Evolutionary conservation across 2,113 vertebrate genomes (phyloP).

Genomic region (Eulemur rufifrons): DNA sequence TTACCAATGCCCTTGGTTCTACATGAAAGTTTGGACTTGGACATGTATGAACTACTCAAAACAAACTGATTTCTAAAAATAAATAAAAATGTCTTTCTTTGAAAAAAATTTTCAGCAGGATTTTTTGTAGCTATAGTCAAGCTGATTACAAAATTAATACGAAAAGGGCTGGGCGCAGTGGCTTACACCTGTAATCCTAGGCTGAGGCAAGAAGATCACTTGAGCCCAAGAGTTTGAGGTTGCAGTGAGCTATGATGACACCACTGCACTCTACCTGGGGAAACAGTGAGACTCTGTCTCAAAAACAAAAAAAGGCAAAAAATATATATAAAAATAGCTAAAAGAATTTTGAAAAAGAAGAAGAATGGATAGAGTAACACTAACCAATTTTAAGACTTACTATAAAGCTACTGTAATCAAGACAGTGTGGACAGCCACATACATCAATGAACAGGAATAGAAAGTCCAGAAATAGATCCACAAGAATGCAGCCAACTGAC

Average conservation of each 20-base stretch:
- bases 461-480: background rate
- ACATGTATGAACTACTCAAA: background rate
- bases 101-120: background rate
- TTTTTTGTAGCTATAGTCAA: background rate
- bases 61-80: background rate
- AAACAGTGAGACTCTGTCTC: background rate
- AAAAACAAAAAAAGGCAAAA: background rate
- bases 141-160: background rate
- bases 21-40: background rate
- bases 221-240: too few species aligned
- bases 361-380: background rate
- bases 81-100: background rate
- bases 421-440: background rate
- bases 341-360: background rate
- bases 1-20: background rate
- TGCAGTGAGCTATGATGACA: background rate
- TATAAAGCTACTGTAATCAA: background rate
- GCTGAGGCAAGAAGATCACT: too few species aligned
- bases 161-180: too few species aligned
- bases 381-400: slow-evolving; percentile 5
- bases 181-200: too few species aligned
- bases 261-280: background rate
- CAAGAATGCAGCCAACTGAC: background rate
- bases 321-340: background rate
- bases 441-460: background rate